phyloP scores from a whole-genome alignment of 1,140 invertebrate species.

The Epicauta chinensis region DNA sequence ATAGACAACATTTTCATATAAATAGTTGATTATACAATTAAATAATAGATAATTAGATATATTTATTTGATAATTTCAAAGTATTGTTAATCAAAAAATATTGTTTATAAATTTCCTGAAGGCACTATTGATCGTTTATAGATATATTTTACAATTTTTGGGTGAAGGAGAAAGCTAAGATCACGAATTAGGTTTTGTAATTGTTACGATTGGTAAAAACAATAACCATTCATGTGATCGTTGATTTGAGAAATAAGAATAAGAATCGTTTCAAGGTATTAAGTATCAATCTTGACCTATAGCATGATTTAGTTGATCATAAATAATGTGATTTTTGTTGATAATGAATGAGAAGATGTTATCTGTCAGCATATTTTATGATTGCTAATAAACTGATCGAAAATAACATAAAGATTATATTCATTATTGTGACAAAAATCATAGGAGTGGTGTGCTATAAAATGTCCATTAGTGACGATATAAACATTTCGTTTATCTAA shows the following conservation, averaged over 20 bases:
- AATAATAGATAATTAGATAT: background rate
- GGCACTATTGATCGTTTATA: constrained; percentile 10
- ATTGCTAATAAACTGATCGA: constrained; percentile 15
- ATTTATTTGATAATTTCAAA: constrained; percentile 9
- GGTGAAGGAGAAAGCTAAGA: constrained; percentile 12
- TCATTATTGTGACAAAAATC: constrained; percentile 14
- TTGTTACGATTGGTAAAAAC: too few relatives aligned
- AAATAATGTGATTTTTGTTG: constrained; percentile 12
- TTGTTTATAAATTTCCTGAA: constrained; percentile 8
- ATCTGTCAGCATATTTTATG: constrained; percentile 15
- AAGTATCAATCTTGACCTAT: too few relatives aligned
- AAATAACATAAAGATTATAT: constrained; percentile 17
- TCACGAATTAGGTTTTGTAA: constrained; percentile 11
- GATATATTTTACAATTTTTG: background rate
- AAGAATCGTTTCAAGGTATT: too few relatives aligned
- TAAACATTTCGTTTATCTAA: constrained; percentile 16
- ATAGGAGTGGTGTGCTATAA: constrained; percentile 13
- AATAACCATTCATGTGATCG: too few relatives aligned
- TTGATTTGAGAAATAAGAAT: too few relatives aligned
- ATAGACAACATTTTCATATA: too few relatives aligned
- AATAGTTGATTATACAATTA: too few relatives aligned
- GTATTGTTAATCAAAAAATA: constrained; percentile 8
- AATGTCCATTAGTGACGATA: constrained; percentile 16
- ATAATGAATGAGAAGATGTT: constrained; percentile 10
- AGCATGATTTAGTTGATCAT: background rate